A percentile compares a stretch with the other conserved stretches of the same genome.
phyloP scores from a whole-genome alignment of 2,888 invertebrate species.

The Drosophila picticornis region DNA sequence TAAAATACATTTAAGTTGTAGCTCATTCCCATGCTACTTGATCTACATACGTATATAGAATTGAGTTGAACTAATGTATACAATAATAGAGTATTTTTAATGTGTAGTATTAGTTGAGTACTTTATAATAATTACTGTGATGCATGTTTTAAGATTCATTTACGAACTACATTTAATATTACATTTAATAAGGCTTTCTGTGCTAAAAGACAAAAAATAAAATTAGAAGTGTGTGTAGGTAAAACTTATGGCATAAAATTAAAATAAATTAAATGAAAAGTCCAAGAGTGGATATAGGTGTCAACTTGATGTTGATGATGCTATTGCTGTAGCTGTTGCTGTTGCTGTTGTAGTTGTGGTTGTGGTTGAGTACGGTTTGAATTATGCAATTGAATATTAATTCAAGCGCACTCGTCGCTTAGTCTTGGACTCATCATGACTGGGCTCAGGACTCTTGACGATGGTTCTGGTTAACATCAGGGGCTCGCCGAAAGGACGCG shows the following conservation, averaged over 20 bases:
- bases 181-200: constrained; percentile 40
- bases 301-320: constrained; percentile 34
- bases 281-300: constrained; percentile 20
- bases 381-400: constrained; percentile 24
- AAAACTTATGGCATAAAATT: constrained; percentile 27
- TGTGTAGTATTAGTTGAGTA: constrained; percentile 54
- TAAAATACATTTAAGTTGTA: constrained; percentile 57
- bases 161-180: constrained; percentile 44
- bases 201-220: constrained; percentile 11
- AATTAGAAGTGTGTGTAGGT: constrained; percentile 1
- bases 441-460: constrained; percentile 50
- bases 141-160: constrained; percentile 38
- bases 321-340: not conserved
- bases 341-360: not conserved
- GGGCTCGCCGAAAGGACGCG: constrained; percentile 92
- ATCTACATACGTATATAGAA: constrained; percentile 19
- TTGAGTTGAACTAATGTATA: constrained; percentile 35
- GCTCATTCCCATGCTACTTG: constrained; percentile 38
- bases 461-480: constrained; percentile 87
- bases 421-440: constrained; percentile 53
- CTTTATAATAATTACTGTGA: constrained; percentile 75
- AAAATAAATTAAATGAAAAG: constrained; percentile 33
- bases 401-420: constrained; percentile 60
- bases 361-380: constrained; percentile 9
- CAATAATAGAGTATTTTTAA: constrained; percentile 18